phyloP scores from a whole-genome alignment of 30 jellyfish, hydroid and myxozoan genomes.

The Calvadosia cruxmelitensis region DNA sequence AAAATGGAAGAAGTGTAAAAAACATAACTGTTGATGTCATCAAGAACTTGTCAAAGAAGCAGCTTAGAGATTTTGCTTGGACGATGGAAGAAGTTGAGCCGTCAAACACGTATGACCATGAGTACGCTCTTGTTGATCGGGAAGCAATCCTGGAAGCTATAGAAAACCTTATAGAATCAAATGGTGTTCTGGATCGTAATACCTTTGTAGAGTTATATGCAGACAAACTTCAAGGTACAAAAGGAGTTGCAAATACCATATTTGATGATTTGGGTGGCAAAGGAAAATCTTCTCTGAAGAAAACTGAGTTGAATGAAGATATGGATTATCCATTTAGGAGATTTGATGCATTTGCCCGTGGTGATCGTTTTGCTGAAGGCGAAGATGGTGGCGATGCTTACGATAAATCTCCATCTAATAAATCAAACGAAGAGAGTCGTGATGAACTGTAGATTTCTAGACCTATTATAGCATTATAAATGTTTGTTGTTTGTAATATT shows the following conservation, averaged over 20 bases:
- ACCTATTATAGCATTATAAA: no score
- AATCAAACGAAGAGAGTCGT: no score
- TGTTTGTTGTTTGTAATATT: no score
- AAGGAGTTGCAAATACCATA: background rate
- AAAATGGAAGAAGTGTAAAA: background rate
- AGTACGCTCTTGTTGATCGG: background rate
- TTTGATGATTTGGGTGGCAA: constrained; percentile 2
- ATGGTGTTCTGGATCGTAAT: constrained; percentile 14
- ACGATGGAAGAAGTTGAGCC: constrained; percentile 8
- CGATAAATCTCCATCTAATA: no score
- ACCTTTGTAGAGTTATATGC: constrained; percentile 9
- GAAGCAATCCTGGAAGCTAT: background rate
- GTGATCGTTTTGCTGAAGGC: constrained; percentile 1
- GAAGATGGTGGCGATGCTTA: constrained; percentile 6
- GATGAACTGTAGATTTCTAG: no score
- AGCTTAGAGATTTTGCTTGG: constrained; percentile 1
- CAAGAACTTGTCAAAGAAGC: constrained; percentile 2
- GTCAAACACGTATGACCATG: constrained; percentile 12
- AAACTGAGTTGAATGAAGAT: background rate
- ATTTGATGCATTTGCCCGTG: background rate
- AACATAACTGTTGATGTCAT: constrained; percentile 8
- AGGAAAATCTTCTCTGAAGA: background rate
- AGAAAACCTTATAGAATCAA: constrained; percentile 20
- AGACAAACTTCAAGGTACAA: background rate
- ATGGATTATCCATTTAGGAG: background rate